phyloP scores from a whole-genome alignment of 1,140 invertebrate species.

The Aphaenogaster floridana region DNA sequence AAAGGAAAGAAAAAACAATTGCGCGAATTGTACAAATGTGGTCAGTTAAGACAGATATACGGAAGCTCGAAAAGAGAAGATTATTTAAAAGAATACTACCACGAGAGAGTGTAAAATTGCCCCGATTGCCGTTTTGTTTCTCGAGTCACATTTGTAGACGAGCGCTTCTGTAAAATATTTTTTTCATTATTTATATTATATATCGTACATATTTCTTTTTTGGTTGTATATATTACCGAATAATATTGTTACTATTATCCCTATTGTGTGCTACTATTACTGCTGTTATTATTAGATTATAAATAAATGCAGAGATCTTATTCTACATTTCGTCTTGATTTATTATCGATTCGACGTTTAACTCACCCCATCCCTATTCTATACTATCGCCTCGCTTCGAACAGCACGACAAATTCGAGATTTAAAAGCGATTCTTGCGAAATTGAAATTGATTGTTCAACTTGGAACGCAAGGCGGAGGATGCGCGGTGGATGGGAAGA shows the following conservation, averaged over 20 bases:
- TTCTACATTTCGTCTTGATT: constrained; percentile 31
- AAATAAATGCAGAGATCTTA: constrained; percentile 69
- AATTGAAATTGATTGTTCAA: constrained; percentile 84
- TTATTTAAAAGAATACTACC: constrained; percentile 15
- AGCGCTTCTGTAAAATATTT: constrained; percentile 58
- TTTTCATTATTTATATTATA: constrained; percentile 11
- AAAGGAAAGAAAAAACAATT: neutral
- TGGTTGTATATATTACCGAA: constrained; percentile 69
- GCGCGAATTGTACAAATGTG: constrained; percentile 21
- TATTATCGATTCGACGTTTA: constrained; percentile 36
- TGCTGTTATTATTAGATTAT: constrained; percentile 68
- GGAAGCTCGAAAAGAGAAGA: neutral
- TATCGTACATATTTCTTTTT: constrained; percentile 35
- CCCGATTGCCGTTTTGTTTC: neutral
- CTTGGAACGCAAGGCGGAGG: constrained; percentile 60
- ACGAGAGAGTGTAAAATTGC: neutral
- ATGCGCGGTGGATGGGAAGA: neutral
- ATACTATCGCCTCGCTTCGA: neutral
- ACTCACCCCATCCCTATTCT: neutral
- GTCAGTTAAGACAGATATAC: neutral
- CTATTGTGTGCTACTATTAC: constrained; percentile 59
- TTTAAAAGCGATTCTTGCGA: constrained; percentile 80
- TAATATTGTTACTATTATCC: constrained; percentile 52
- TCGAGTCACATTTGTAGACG: constrained; percentile 15
- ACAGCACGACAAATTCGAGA: constrained; percentile 64